These are phyloP conservation scores for Malacoctenus gilli DNA, from an alignment of 2,797 vertebrate genomes.

Conservation along the genomic window DNA sequence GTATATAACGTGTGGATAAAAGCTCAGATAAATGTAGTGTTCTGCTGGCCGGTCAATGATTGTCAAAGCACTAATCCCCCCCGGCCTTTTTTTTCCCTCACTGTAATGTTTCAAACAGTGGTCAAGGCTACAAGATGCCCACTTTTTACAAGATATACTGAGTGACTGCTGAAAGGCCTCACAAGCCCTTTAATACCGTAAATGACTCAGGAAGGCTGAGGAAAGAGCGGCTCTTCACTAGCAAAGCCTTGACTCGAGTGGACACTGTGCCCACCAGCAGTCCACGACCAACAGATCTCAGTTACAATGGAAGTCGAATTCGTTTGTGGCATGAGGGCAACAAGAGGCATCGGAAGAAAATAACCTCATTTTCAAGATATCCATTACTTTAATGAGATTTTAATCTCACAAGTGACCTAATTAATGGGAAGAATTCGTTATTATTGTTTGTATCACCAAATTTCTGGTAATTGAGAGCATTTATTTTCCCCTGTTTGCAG, in stretches of 20 bases:
- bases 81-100: conserved; percentile 4
- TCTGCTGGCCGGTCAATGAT: background rate
- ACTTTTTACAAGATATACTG: conserved; percentile 8
- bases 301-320: background rate
- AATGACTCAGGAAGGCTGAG: conserved; percentile 9
- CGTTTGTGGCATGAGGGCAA: too few species aligned
- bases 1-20: conserved; percentile 2
- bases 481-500: too few species aligned
- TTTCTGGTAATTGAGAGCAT: too few species aligned
- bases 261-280: conserved; percentile 2
- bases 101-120: conserved; percentile 20
- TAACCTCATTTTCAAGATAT: too few species aligned
- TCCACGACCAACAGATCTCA: background rate
- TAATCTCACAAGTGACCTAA: conserved; percentile 2
- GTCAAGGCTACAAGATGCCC: conserved; percentile 13
- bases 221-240: background rate
- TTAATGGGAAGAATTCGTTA: background rate
- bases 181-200: conserved; percentile 8
- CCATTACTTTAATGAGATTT: background rate
- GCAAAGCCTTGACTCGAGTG: conserved; percentile 13
- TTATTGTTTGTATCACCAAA: too few species aligned
- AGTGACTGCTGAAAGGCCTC: conserved; percentile 14
- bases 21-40: conserved; percentile 7
- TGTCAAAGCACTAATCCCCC: conserved; percentile 16
- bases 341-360: too few species aligned